Evolutionary conservation across 2,888 invertebrate species (phyloP), one percentile per base, ranked within the genome.

Genomic region (Phragmatobia fuliginosa): DNA sequence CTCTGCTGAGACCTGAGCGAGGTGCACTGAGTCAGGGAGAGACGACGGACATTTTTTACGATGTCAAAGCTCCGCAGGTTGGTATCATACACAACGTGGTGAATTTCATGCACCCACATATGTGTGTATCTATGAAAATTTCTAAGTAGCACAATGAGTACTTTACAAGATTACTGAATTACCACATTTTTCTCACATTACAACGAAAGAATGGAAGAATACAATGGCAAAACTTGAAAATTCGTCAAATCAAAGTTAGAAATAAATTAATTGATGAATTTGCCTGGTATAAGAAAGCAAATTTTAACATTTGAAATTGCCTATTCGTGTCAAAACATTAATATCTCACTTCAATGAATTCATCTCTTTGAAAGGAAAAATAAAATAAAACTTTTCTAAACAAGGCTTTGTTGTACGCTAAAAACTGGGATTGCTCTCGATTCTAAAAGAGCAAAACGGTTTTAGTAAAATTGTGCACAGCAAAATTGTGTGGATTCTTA

Each of bases 1-100:
- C 77, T 16, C 56, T 86, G 75, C 76, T 92, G 68, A 68, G 45
- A 5, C 92, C 91, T 0, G 38, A 83, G 5, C 76, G 85, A 28
- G 92, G 91, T 8, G 78, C 81, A 5, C 79, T 92, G 36, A 16
- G 0, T 0, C 83, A 75, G 56, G 70, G 49, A 1, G 68, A 64
- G n/a, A 2, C 16, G 0, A 62, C 49, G 0, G 2, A 33, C 0
- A 68, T 92, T 2, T 49, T 62, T 16, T 92, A 90, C 72, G 72
- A 78, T 4, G 89, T 86, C 21, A 81, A 80, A 45, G 90, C 91
- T 0, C 90, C 91, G 0, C 79, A 82, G 66, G 91, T 92, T n/a
- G 70, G 82, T 52, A 28, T 28, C 56, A 14, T 14, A 49, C 45
- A 10, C 10, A n/a, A 10, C 21, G 45, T n/a, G 10, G 21, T 10